These are phyloP conservation scores for Monarcha castaneiventris DNA, from an alignment of 2,113 vertebrate genomes.

Conservation along the genomic window DNA sequence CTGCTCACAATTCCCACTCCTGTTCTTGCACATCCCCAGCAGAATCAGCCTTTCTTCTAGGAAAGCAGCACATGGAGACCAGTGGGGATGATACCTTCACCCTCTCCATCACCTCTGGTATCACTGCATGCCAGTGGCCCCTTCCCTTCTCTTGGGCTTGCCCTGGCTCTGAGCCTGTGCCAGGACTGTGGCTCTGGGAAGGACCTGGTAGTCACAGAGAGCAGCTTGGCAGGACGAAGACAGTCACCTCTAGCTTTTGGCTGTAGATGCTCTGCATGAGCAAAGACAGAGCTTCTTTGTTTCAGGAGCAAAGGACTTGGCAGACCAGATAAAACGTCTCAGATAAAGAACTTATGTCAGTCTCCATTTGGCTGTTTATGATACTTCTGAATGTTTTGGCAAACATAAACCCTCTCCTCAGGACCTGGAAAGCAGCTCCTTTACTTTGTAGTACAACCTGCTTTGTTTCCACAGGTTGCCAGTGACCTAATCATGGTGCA, in stretches of 20 bases:
- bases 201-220: not conserved
- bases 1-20: not conserved
- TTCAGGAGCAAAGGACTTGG: slow-evolving; percentile 5
- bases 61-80: not conserved
- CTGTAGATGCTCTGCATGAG: not conserved
- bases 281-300: slow-evolving; percentile 32
- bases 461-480: slow-evolving; percentile 47
- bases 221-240: not conserved
- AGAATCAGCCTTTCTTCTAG: not conserved
- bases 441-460: slow-evolving; percentile 32
- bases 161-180: not conserved
- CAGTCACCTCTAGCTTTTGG: not conserved
- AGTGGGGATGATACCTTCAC: not conserved
- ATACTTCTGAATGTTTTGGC: slow-evolving; percentile 33
- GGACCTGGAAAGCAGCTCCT: slow-evolving; percentile 24
- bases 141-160: not conserved
- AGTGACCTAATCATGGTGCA: not conserved
- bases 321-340: not conserved
- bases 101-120: not conserved
- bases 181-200: not conserved
- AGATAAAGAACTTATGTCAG: slow-evolving; percentile 17
- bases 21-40: not conserved
- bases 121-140: too few species aligned
- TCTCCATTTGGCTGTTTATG: slow-evolving; percentile 15
- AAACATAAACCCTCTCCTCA: not conserved